These are phyloP conservation scores for Tragulus kanchil DNA, from an alignment of 2,113 vertebrate genomes.

Conservation along the genomic window DNA sequence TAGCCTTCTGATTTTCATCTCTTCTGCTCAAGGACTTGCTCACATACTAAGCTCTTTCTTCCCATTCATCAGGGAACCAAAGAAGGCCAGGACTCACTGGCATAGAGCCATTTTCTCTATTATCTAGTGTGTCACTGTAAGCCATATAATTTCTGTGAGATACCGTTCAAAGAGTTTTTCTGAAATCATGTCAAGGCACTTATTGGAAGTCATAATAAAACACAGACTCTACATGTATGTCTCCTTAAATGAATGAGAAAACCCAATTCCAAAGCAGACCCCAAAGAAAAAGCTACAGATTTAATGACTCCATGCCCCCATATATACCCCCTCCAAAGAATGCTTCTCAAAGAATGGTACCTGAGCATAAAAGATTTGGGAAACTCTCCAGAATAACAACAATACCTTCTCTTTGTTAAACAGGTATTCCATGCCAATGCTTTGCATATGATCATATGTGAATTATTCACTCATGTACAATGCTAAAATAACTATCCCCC, in stretches of 20 bases:
- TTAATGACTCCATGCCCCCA: not conserved
- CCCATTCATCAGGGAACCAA: not conserved
- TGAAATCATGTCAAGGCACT: constrained; percentile 50
- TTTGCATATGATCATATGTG: not conserved
- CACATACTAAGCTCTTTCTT: not conserved
- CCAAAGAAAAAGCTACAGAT: not conserved
- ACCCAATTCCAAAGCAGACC: constrained; percentile 5
- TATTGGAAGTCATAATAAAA: constrained; percentile 57
- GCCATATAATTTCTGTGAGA: not conserved
- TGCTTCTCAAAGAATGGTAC: constrained; percentile 5
- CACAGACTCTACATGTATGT: not conserved
- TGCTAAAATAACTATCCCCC: not conserved
- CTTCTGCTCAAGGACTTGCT: not conserved
- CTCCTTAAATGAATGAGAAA: constrained; percentile 56
- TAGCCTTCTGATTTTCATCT: not conserved
- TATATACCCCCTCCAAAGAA: not conserved
- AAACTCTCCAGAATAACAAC: not conserved
- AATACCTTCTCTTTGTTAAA: not conserved
- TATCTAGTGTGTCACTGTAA: not conserved
- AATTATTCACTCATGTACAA: no score
- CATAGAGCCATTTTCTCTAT: constrained; percentile 16
- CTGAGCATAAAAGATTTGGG: not conserved
- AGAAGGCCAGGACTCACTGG: not conserved
- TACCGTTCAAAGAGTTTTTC: constrained; percentile 28
- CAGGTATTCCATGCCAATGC: not conserved